phyloP scores from a whole-genome alignment of 2,888 invertebrate species.

The Pollenia griseotomentosa region DNA sequence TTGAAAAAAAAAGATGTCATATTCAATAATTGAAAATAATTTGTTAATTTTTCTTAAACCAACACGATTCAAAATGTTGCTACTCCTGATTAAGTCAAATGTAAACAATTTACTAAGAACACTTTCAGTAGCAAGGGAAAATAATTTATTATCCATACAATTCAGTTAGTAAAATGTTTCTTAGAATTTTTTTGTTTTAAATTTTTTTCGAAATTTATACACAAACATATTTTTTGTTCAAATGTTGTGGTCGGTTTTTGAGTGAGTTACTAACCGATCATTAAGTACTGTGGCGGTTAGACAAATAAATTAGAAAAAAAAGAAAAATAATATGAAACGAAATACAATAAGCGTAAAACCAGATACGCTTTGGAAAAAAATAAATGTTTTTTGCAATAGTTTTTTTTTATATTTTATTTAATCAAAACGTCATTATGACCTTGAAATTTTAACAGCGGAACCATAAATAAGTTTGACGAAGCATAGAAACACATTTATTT shows the following conservation, averaged over 20 bases:
- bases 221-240: not conserved
- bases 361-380: constrained; percentile 67
- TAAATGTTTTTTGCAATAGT: constrained; percentile 41
- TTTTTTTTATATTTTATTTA: constrained; percentile 66
- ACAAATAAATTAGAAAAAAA: constrained; percentile 23
- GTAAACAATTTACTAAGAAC: no score
- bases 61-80: no score
- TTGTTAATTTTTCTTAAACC: no score
- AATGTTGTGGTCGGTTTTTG: not conserved
- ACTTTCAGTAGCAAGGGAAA: no score
- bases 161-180: not conserved
- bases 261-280: constrained; percentile 15
- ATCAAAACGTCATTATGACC: constrained; percentile 78
- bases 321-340: constrained; percentile 22
- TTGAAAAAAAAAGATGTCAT: no score
- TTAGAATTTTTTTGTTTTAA: not conserved
- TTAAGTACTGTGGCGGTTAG: constrained; percentile 34
- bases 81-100: no score
- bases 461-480: constrained; percentile 76
- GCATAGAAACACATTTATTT: constrained; percentile 70
- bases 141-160: not conserved
- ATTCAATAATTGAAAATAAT: no score
- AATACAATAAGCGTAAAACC: constrained; percentile 72
- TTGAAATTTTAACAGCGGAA: constrained; percentile 82
- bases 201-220: not conserved